Evolutionary conservation across 1,140 invertebrate genomes (phyloP), one percentile per base, ranked within the genome.

Genomic region (Euura lappo): DNA sequence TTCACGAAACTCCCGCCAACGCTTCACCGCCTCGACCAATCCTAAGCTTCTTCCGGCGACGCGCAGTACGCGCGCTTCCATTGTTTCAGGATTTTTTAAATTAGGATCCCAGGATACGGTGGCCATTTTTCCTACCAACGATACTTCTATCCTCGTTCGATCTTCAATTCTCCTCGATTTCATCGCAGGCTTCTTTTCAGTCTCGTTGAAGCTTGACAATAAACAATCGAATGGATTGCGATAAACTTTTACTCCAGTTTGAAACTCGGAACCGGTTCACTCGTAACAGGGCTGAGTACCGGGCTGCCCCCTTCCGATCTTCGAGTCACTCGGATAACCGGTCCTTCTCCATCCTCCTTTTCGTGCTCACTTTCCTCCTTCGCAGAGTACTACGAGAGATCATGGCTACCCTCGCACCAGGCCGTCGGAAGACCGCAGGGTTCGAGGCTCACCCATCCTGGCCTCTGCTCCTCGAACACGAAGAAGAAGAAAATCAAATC

Each of bases 171-270:
- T n/a, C n/a, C n/a, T n/a, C n/a, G n/a, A n/a, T n/a, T n/a, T n/a
- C n/a, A 28, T 1, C 28, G 28, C 28, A 28, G 28, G 28, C 28
- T 28, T 28, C 28, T 28, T 28, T 28, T 28, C 28, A 28, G 28
- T 28, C 28, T 28, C 28, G 28, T 28, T 28, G 28, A 1, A 28
- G 28, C 28, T 28, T 28, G 28, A 28, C 28, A 28, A 28, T 28
- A 28, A 28, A 44, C 28, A 28, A 28, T 28, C 60, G 66, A 64
- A 69, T 73, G 68, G 68, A 74, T 76, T 79, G 75, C 76, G 77
- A 76, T 77, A 82, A 78, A 83, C 79, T 83, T 84, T 84, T 84
- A 84, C 83, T 83, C 82, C 76, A 84, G 81, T 84, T 84, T 80
- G 76, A 72, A 80, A 77, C 75, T 75, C 69, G 70, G 66, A 82